Base-by-base conservation (phyloP, 2,113 vertebrate species). In the Lates calcarifer region DNA sequence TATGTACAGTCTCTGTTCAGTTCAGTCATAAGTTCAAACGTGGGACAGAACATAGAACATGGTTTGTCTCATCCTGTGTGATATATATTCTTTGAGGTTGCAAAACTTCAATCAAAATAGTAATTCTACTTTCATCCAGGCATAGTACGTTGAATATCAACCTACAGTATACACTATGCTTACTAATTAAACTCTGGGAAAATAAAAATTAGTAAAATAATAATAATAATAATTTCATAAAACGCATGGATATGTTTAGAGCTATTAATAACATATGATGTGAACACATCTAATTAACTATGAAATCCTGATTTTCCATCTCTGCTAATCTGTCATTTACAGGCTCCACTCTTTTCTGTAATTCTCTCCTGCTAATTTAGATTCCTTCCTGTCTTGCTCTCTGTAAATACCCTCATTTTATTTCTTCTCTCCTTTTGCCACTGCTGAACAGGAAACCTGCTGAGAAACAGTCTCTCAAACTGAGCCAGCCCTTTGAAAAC, bases 401-500 rank as follows among this genome's bases (percentile, higher is more conserved):
- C 28, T 26, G 41, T 53, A 37, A 81, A 68, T 49, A 55, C 33
- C n/a, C 6, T 26, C 26, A 24, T 68, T 80, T 74, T 24, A 33
- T 58, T 57, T 45, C 2, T 67, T 29, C 41, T 47, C 4, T 26
- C 3, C 3, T 14, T 37, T 26, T 64, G 14, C 4, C 15, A 13
- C n/a, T 60, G 35, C 29, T 0, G 11, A 73, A 60, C 66, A 68
- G 76, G 9, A 47, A 55, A 64, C 74, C 71, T 74, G 83, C 76
- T 83, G 62, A 49, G 66, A 82, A 47, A 31, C 33, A 20, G 14
- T 61, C 24, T 57, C n/a, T 77, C 68, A 67, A 62, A 72, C 26
- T 65, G 58, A 74, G 51, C 11, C 56, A 53, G 71, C 24, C 6
- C 68, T 79, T 80, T 85, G 43, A 83, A 74, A 60, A 65, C 43